Evolutionary conservation across 2,888 invertebrate genomes (phyloP), one percentile per base, ranked within the genome.

Genomic region (Agrotis ipsilon): DNA sequence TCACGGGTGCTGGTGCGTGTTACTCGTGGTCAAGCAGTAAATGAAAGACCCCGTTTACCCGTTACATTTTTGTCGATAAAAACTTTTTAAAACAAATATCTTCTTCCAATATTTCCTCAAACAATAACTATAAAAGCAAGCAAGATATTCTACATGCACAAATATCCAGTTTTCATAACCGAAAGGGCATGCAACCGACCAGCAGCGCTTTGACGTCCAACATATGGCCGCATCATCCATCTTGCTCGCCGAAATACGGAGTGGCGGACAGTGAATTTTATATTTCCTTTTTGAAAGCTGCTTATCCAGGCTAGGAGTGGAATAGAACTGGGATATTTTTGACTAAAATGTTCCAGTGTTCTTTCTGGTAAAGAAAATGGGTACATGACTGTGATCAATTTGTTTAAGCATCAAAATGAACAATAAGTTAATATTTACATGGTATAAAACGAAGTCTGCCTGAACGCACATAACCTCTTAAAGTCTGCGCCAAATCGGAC

Each of bases 191-290:
- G 18, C 39, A 18, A 46, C 49, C 39, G 55, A 55, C 49, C 55
- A 55, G 52, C 43, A 9, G 21, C 39, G 71, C 61, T 74, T 27
- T 46, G 72, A 51, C 51, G 43, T 46, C 18, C 45, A 43, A 57
- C 74, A 78, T 27, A 71, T 62, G 72, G 46, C 78, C 16, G 43
- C 13, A 32, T 62, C 74, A 74, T 74, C 78, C 62, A 74, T 74
- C 78, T 71, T 71, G 51, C 61, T 52, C 4, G 43, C 46, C 78
- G 57, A 74, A 71, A 78, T 78, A 48, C 57, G 61, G 27, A 55
- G 24, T 24, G 19, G 54, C 43, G 18, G 48, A 24, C 32, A 46
- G 32, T 55, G 62, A 48, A 32, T 61, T 71, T 74, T 71, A 71
- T 78, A 71, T 78, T 78, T 62, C 71, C 21, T 62, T 71, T 76